Base-by-base conservation (phyloP, 2,113 vertebrate species). In the Gopherus flavomarginatus region DNA sequence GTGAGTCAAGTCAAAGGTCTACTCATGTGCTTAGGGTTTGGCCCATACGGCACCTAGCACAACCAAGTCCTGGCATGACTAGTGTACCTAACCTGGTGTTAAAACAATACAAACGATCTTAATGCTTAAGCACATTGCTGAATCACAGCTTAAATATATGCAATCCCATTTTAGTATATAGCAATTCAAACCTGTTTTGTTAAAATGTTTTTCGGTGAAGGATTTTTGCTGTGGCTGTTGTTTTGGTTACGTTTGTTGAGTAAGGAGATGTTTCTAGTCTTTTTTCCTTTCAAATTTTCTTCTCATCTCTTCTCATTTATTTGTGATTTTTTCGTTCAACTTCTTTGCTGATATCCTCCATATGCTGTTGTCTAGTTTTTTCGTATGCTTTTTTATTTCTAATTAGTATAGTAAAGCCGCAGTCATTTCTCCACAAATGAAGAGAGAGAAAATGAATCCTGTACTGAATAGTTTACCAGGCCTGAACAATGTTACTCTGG, bases 141-240 rank as follows among this genome's bases (percentile, higher is more conserved):
- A 78, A 27, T 27, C 22, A 24, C 24, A 21, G 72, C 75, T 26
- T 44, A 13, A 78, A 78, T 44, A 26, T 26, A 47, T 78, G 42
- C 13, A 78, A 42, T 13, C 42, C 42, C 12, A 27, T 47, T 24
- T 77, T 75, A 75, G 22, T 22, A 42, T 44, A 77, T 44, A 77
- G 24, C 38, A 77, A 12, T 77, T 77, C 75, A 42, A 27, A 24
- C 42, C 16, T 24, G 83, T 75, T 75, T 57, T 78, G 57, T 90
- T 81, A 62, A 95, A 95, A 88, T 57, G 52, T 85, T 95, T 93
- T 59, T 97, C 95, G 94, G 35, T 44, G 86, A 84, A 77, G 88
- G 31, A 81, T 11, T 13, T 38, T 75, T 88, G 86, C 86, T 95
- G 26, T 69, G 87, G 92, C 38, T 87, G 75, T 84, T 92, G 9